Percentiles rank a stretch among this genome's conserved stretches.
Evolutionary conservation across 2,113 vertebrate genomes (phyloP).

Genomic region (Callaeas wilsoni): DNA sequence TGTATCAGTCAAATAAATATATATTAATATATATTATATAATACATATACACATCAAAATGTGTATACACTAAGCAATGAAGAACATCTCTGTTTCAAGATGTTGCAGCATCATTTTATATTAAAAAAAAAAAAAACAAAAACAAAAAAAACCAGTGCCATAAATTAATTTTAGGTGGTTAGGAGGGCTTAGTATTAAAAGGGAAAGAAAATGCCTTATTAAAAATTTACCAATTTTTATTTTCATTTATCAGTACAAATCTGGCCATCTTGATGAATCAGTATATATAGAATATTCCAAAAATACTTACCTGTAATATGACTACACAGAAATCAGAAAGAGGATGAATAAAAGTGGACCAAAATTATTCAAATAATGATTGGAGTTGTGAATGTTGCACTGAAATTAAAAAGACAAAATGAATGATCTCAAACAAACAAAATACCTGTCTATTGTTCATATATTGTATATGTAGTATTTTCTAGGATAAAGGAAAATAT

Average conservation of each 20-base stretch:
- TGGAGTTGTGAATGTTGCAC: not conserved
- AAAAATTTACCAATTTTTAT: not conserved
- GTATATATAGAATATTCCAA: not conserved
- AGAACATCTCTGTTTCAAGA: not conserved
- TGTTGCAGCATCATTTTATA: not conserved
- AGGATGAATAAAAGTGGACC: not conserved
- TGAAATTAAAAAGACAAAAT: not conserved
- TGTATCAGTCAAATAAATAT: not conserved
- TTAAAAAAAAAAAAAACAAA: not conserved
- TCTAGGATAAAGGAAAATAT: not conserved
- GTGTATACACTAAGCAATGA: not conserved
- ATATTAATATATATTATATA: not conserved
- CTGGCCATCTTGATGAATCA: not conserved
- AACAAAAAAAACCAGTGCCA: not conserved
- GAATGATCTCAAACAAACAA: not conserved
- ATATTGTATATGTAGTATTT: not conserved
- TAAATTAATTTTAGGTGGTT: not conserved
- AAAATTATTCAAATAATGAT: not conserved
- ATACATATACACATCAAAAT: not conserved
- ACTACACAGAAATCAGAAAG: not conserved
- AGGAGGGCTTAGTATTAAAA: not conserved
- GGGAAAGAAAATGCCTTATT: not conserved
- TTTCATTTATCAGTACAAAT: not conserved
- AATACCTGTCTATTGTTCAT: not conserved
- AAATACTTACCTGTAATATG: not conserved